Conservation (phyloP, 2,888 invertebrate species). For the Drosophila hamatofila region DNA sequence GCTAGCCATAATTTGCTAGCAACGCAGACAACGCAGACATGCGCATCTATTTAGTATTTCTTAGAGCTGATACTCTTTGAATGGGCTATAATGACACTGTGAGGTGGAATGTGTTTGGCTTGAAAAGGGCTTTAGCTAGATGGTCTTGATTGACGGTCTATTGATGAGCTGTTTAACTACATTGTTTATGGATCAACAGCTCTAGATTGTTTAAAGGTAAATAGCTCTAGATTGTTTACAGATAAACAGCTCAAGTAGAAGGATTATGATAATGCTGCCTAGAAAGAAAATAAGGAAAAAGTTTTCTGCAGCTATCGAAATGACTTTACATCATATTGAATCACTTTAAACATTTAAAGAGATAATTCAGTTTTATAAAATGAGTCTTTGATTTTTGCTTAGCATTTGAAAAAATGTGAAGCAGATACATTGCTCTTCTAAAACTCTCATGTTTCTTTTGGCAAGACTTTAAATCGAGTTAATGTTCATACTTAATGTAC, state of each 20-base stretch:
- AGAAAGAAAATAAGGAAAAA: neutral
- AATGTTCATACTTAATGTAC: neutral
- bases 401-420: neutral
- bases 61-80: conserved; percentile 19
- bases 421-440: too few species aligned
- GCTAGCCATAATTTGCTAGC: conserved; percentile 56
- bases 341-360: neutral
- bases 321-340: too few species aligned
- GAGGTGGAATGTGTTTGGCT: neutral
- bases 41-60: conserved; percentile 43
- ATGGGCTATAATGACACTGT: neutral
- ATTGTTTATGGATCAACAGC: neutral
- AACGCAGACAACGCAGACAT: conserved; percentile 28
- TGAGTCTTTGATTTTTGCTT: neutral
- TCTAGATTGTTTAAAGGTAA: neutral
- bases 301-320: too few species aligned
- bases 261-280: neutral
- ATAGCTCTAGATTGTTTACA: too few species aligned
- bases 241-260: neutral
- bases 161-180: neutral
- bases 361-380: neutral
- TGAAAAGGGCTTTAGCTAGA: neutral
- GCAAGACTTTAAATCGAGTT: neutral
- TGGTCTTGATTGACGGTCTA: neutral
- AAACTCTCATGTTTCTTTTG: too few species aligned